These are phyloP conservation scores for Pristionchus pacificus DNA, from an alignment of 1,140 invertebrate species.

Conservation along the genomic window DNA sequence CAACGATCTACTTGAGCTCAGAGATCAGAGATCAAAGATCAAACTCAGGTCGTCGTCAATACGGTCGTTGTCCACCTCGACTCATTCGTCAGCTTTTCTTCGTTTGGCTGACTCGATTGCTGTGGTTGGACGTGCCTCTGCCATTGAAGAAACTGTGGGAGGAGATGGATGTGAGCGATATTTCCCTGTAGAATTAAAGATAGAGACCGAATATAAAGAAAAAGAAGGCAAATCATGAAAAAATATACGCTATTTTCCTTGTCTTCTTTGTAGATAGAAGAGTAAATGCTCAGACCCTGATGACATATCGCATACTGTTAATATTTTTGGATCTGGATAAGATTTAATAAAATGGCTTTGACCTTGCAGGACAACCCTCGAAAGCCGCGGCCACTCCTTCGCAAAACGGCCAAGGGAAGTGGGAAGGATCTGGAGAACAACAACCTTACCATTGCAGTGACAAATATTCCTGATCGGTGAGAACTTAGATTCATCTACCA, in stretches of 20 bases:
- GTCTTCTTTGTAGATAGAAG: slow-evolving; percentile 27
- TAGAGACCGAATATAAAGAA: too few species aligned
- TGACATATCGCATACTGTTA: slow-evolving; percentile 41
- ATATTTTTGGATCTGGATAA: slow-evolving; percentile 6
- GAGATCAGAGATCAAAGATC: neutral
- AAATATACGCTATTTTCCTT: too few species aligned
- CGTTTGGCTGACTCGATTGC: slow-evolving; percentile 33
- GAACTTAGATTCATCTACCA: too few species aligned
- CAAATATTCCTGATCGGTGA: too few species aligned
- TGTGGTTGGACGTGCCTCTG: slow-evolving; percentile 49
- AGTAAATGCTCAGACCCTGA: slow-evolving; percentile 34
- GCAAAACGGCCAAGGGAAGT: too few species aligned
- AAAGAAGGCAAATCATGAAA: too few species aligned
- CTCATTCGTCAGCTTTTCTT: slow-evolving; percentile 48
- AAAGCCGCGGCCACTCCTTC: too few species aligned
- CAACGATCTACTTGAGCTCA: too few species aligned
- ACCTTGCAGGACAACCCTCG: too few species aligned
- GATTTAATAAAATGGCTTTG: slow-evolving; percentile 5
- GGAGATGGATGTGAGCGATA: slow-evolving; percentile 43
- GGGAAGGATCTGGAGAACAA: too few species aligned
- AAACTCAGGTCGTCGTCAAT: slow-evolving; percentile 47
- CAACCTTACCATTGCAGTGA: too few species aligned
- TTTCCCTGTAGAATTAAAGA: slow-evolving; percentile 5
- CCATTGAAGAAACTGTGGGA: slow-evolving; percentile 48
- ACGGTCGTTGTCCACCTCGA: slow-evolving; percentile 46